Base-by-base conservation (phyloP, 1,140 invertebrate species). In the Drosophila pectinifera region DNA sequence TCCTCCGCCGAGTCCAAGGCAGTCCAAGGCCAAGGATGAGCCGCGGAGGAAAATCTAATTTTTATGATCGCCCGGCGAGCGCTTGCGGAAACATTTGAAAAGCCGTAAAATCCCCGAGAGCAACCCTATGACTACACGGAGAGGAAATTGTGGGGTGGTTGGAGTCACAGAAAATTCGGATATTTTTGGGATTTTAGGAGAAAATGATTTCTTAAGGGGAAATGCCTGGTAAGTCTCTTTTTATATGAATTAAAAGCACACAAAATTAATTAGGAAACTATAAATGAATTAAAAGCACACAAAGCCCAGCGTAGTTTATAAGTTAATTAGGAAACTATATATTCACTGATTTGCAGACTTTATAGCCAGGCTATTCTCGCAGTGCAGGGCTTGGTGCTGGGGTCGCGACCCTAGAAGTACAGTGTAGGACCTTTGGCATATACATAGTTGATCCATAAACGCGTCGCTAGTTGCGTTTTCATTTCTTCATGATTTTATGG, bases 81-180 rank as follows among this genome's bases (percentile, higher is more conserved):
- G 54, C 70, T 88, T 89, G 80, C 84, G 84, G 84, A 89, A 89
- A 89, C 84, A 89, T 89, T 89, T 84, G 84, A 84, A 84, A 89
- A 78, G 80, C 84, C 77, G 80, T 89, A 88, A 88, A 89, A 72
- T 70, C 0, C 26, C n/a, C 42, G 43, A 88, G 55, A 31, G 34
- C 62, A 88, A 88, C 83, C 83, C 83, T 76, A 85, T 85, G 80
- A 75, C 49, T 46, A 42, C 61, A 54, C 39, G 2, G 48, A 36
- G 46, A 56, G 41, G n/a, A 51, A 42, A 26, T 1, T 5, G 0
- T 4, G 18, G 8, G n/a, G 0, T 14, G 5, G 5, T 3, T 0
- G 10, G 5, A 14, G n/a, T 0, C 0, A 11, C 8, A 11, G 8
- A 13, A 20, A 7, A 38, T 22, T 1, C 22, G 7, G 18, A 2